Conservation (phyloP, 2,113 vertebrate genomes). For the Pogonocichla stellata region DNA sequence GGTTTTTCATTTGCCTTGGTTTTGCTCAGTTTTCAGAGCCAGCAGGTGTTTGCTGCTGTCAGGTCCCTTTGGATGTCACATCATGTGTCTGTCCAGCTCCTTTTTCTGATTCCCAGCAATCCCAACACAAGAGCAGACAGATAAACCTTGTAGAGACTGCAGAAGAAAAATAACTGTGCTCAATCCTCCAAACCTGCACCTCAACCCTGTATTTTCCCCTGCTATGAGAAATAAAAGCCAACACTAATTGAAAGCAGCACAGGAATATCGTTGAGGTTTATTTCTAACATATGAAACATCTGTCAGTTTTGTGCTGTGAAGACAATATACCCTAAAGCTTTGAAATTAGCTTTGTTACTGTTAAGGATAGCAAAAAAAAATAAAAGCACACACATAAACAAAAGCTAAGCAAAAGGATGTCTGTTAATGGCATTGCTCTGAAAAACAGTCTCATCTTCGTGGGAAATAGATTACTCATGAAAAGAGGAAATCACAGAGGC, state of each 20-base stretch:
- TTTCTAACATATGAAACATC: neutral
- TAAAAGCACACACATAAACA: neutral
- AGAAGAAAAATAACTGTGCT: neutral
- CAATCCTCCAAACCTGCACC: neutral
- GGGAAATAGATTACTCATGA: neutral
- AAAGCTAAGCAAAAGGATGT: neutral
- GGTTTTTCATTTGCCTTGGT: neutral
- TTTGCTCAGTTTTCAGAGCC: neutral
- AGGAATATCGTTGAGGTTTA: neutral
- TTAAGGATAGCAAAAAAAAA: neutral
- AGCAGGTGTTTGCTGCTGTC: neutral
- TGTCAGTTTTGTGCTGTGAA: neutral
- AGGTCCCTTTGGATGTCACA: neutral
- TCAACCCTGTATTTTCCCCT: neutral
- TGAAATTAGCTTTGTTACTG: neutral
- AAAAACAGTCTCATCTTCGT: neutral
- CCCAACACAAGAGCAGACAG: neutral
- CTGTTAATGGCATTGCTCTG: neutral
- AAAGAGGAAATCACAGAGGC: conserved; percentile 31
- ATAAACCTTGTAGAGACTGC: neutral
- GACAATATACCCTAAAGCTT: neutral
- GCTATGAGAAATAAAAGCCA: neutral
- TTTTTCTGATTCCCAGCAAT: neutral
- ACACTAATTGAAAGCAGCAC: neutral
- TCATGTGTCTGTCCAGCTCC: neutral